phyloP scores from a whole-genome alignment of 2,888 invertebrate genomes.

The Blomia tropicalis region DNA sequence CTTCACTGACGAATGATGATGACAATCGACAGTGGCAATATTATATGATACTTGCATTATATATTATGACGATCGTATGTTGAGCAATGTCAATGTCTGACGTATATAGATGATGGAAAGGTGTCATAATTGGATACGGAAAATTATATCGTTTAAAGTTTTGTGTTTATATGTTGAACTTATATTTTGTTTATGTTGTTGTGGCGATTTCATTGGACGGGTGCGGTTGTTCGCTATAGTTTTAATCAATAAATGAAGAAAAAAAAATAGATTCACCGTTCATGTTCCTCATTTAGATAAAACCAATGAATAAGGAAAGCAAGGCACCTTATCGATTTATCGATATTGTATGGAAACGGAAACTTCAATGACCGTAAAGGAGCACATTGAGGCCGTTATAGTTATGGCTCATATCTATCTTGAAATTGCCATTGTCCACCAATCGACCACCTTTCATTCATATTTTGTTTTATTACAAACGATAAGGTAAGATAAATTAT shows the following conservation, averaged over 20 bases:
- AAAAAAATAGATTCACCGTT: too few relatives aligned
- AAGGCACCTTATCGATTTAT: neutral
- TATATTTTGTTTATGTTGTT: neutral
- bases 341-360: conserved; percentile 1
- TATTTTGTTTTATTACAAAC: too few relatives aligned
- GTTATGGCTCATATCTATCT: neutral
- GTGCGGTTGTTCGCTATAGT: conserved; percentile 4
- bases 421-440: too few relatives aligned
- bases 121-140: conserved; percentile 6
- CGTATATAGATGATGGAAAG: neutral
- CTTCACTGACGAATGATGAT: too few relatives aligned
- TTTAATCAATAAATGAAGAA: too few relatives aligned
- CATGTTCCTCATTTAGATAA: too few relatives aligned
- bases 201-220: neutral
- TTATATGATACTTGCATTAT: too few relatives aligned
- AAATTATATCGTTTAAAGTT: neutral
- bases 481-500: too few relatives aligned
- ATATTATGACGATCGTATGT: too few relatives aligned
- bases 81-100: neutral
- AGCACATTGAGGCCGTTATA: too few relatives aligned
- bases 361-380: conserved; percentile 13
- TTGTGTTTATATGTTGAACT: neutral
- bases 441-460: too few relatives aligned
- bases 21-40: neutral
- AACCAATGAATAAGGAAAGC: neutral